phyloP scores from a whole-genome alignment of 2,888 invertebrate genomes.

The Leptinotarsa juncta region DNA sequence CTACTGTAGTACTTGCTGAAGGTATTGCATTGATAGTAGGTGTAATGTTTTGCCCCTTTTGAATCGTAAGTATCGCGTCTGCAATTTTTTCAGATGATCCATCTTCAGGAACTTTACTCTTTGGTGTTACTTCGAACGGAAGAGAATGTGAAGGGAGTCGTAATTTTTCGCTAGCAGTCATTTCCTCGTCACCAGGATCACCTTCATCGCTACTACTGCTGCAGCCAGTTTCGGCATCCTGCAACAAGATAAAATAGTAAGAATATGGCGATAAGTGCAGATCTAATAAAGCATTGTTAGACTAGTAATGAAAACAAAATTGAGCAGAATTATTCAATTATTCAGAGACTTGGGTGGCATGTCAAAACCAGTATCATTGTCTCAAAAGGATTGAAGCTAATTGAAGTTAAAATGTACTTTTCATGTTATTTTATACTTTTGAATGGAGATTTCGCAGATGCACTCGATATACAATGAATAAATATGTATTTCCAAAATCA shows the following conservation, averaged over 20 bases:
- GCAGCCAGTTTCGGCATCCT: constrained; percentile 44
- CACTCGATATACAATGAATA: too few species aligned
- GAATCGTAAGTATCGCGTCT: neutral
- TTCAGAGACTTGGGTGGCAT: too few species aligned
- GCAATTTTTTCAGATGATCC: neutral
- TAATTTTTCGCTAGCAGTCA: constrained; percentile 31
- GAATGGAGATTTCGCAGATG: too few species aligned
- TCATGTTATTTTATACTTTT: too few species aligned
- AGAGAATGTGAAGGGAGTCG: neutral
- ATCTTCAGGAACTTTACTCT: neutral
- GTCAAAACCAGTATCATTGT: too few species aligned
- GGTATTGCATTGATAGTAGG: neutral
- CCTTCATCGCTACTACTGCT: constrained; percentile 45
- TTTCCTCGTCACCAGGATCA: constrained; percentile 41
- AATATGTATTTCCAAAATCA: too few species aligned
- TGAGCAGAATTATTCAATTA: constrained; percentile 1
- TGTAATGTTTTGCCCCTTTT: neutral
- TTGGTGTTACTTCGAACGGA: neutral
- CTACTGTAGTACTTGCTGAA: neutral
- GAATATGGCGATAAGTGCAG: neutral
- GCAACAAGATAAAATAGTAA: constrained; percentile 45
- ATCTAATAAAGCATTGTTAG: neutral
- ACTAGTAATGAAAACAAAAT: neutral
- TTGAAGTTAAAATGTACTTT: too few species aligned
- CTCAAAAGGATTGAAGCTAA: too few species aligned